Conservation (phyloP, 2,888 invertebrate genomes). For the Ditylenchus weischeri region DNA sequence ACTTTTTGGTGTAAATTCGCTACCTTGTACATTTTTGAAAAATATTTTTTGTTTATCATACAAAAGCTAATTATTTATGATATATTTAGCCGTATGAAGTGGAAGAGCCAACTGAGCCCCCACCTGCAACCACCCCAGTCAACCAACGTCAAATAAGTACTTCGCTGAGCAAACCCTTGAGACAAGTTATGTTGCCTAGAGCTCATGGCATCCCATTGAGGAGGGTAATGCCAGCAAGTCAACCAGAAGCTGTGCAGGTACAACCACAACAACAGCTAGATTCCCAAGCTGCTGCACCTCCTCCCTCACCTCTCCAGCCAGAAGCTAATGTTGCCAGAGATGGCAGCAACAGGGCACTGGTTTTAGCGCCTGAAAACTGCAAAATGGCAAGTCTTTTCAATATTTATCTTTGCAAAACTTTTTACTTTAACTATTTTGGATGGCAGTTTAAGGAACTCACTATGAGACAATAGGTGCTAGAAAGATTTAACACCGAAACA, state of each 20-base stretch:
- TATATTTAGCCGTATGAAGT: too few relatives aligned
- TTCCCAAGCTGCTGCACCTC: background rate
- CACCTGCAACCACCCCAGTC: background rate
- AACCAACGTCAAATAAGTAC: background rate
- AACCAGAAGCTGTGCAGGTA: background rate
- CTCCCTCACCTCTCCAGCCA: background rate
- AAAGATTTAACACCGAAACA: too few relatives aligned
- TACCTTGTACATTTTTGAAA: too few relatives aligned
- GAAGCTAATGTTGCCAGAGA: background rate
- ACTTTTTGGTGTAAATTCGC: too few relatives aligned
- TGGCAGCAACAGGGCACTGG: slow-evolving; percentile 10
- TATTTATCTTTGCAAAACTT: too few relatives aligned
- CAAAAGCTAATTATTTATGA: too few relatives aligned
- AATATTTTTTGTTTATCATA: too few relatives aligned
- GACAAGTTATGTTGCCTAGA: slow-evolving; percentile 6
- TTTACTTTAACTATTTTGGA: too few relatives aligned
- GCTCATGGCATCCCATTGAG: slow-evolving; percentile 6
- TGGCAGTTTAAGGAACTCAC: too few relatives aligned
- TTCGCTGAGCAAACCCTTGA: background rate
- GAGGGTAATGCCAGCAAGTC: background rate
- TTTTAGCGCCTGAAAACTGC: slow-evolving; percentile 28
- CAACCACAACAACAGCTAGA: background rate
- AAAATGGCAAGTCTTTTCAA: slow-evolving; percentile 19
- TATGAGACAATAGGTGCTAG: too few relatives aligned
- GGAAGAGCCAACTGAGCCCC: too few relatives aligned